Evolutionary conservation across 30 jellyfish, hydroid and myxozoan genomes (phyloP), one percentile per base, ranked within the genome.

Genomic region (Haliclystus octoradiatus): DNA sequence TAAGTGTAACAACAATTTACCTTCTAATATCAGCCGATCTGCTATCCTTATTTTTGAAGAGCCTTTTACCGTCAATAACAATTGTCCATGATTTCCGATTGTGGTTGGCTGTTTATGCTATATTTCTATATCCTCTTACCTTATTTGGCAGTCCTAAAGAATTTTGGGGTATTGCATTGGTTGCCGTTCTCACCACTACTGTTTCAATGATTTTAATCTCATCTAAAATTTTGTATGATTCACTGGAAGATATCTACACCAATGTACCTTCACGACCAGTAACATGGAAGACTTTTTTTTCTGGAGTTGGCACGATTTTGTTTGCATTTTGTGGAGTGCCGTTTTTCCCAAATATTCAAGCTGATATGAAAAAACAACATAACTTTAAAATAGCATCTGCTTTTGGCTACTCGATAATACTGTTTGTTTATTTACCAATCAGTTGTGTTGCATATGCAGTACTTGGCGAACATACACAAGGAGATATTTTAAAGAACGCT

Each of bases 81-180:
- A 28, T 2, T 2, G 2, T 28, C 1, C 26, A 23, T 1, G 69
- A 49, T 1, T 15, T 34, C 19, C 78, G 78, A 1, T 2, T 68
- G 34, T 68, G 78, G 78, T 12, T 68, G 76, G 35, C 33, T 2
- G 49, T 68, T 34, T 9, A 34, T 33, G 75, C 75, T 7, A 28
- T 47, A 19, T 27, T 68, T 49, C 49, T 68, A 28, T 19, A 34
- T 0, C 78, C 78, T 23, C 26, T 68, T 5, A 68, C 71, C 12
- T 68, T 40, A 26, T 68, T 68, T 15, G 78, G 78, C 22, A 68
- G 72, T 23, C 78, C 78, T 5, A 68, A 50, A 12, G 78, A 68
- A 19, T 68, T 32, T 50, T 68, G 78, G 78, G 75, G 40, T 1
- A 34, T 68, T 19, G 78, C 78, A 0, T 32, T 68, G 34, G 35